Base-by-base conservation (phyloP, 2,888 invertebrate species). In the Kryphioiulus occultus region DNA sequence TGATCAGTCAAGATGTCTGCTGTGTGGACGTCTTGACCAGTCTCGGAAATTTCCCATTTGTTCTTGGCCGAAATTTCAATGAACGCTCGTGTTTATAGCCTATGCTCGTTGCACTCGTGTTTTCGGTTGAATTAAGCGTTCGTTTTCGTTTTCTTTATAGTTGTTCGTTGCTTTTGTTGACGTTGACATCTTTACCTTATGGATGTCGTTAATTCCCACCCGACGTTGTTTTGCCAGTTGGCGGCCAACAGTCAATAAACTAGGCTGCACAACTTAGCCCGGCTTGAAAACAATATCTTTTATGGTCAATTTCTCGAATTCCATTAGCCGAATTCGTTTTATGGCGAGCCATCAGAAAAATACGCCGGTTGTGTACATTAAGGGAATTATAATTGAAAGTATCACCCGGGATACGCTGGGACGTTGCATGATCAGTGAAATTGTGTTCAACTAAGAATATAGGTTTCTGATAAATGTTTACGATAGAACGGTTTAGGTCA, bases 221-320 rank as follows among this genome's bases (percentile, higher is more conserved):
- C 59, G 22, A 22, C 2, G 59, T 59, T 59, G 59, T 59, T n/a
- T 7, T 59, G 59, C 59, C 59, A n/a, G 22, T 59, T 59, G 59
- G 59, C 59, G 59, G 22, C 59, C 59, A 59, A 59, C 59, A 59
- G 59, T 59, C 59, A 59, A 59, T 59, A 59, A 59, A 59, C n/a
- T 22, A 22, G 59, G 59, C 59, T 59, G n/a, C 59, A 17, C 53
- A 59, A 59, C 59, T 59, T 59, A 59, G 59, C 3, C 59, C 22
- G 22, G 59, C 59, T 59, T 59, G 59, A 59, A 59, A 59, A 59
- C 59, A 59, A 59, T 59, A 59, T 59, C 59, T 59, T 59, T 59
- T 59, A 59, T 59, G 59, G 59, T 59, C 59, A 59, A 59, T 59
- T 59, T 59, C 59, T 59, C 59, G 59, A 59, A 59, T 59, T 59